A percentile compares a stretch with the other conserved stretches of the same genome.
These are phyloP conservation scores for Sesamia nonagrioides DNA, from an alignment of 1,140 invertebrate genomes.

Conservation along the genomic window DNA sequence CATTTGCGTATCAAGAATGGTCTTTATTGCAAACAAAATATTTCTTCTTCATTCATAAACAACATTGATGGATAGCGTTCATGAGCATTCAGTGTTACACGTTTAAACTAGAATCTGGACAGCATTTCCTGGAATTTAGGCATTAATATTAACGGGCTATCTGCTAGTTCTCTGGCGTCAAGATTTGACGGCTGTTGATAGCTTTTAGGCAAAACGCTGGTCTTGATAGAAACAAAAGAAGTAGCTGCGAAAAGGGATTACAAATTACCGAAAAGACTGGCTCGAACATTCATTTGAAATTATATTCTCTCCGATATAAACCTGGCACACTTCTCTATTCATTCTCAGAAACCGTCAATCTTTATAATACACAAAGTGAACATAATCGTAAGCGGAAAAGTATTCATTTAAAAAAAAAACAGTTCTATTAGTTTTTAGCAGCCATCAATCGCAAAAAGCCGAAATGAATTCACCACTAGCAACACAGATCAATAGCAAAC, in stretches of 20 bases:
- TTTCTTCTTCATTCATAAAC: constrained; percentile 35
- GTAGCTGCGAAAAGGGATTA: background rate
- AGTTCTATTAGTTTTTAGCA: background rate
- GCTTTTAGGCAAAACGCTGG: background rate
- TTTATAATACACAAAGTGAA: background rate
- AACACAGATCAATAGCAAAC: background rate
- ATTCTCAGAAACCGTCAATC: background rate
- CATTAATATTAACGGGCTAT: background rate
- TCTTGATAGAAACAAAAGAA: background rate
- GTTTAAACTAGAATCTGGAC: constrained; percentile 34
- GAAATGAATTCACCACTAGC: background rate
- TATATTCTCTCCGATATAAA: too few species aligned
- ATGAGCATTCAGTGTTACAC: background rate
- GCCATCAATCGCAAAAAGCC: background rate
- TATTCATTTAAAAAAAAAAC: background rate
- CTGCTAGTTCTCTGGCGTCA: constrained; percentile 29
- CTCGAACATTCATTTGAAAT: background rate
- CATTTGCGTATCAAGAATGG: constrained; percentile 31
- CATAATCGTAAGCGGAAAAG: background rate
- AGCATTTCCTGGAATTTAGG: constrained; percentile 31
- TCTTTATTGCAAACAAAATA: constrained; percentile 44
- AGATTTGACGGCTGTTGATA: background rate
- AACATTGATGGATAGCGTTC: constrained; percentile 34
- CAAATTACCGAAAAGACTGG: too few species aligned
- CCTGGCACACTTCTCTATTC: too few species aligned